Evolutionary conservation across 2,113 vertebrate species (phyloP).

Genomic region (Cephalopholis sonnerati): DNA sequence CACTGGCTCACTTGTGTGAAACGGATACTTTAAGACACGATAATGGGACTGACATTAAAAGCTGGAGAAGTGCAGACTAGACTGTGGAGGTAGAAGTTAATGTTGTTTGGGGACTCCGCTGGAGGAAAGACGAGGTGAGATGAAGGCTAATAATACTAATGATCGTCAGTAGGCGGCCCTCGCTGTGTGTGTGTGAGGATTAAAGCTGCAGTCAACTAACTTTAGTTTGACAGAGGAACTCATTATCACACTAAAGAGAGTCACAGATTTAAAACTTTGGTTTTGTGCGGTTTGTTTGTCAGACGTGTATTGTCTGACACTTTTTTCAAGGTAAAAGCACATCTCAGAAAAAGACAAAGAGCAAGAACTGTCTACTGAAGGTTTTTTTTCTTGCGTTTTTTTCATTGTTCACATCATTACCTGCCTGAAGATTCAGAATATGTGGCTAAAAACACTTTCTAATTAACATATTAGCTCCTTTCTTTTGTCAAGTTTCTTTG

Average conservation of each 20-base stretch:
- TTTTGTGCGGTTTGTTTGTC: neutral
- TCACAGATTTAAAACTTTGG: neutral
- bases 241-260: neutral
- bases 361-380: too few relatives aligned
- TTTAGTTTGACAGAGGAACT: neutral
- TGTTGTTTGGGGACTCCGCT: slow-evolving; percentile 18
- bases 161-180: neutral
- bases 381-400: neutral
- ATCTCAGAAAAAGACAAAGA: neutral
- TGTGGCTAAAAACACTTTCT: too few relatives aligned
- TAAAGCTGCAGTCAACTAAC: neutral
- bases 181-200: neutral
- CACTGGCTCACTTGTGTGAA: slow-evolving; percentile 41
- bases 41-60: slow-evolving; percentile 29
- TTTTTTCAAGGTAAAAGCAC: neutral
- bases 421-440: neutral
- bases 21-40: slow-evolving; percentile 31
- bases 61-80: neutral
- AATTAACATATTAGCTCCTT: too few relatives aligned
- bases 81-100: slow-evolving; percentile 16
- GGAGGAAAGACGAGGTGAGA: slow-evolving; percentile 19
- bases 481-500: neutral
- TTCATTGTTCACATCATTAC: neutral
- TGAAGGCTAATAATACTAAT: slow-evolving; percentile 5
- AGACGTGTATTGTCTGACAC: neutral